Base-by-base conservation (phyloP, 1,140 invertebrate genomes). In the Philopotamus ludificatus region DNA sequence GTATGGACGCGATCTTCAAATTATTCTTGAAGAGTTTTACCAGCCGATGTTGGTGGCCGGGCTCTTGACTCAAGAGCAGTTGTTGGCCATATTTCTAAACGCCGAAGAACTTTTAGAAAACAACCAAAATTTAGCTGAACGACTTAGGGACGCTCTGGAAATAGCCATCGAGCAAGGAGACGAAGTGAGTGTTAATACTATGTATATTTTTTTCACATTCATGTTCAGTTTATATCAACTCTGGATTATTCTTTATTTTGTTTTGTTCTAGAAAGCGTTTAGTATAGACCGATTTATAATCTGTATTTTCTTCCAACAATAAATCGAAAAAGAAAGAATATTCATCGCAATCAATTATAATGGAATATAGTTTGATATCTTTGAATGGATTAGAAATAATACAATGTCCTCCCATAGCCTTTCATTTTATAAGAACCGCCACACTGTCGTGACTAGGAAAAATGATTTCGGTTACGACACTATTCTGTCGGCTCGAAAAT, bases 1-100 rank as follows among this genome's bases (percentile, higher is more conserved):
- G 74, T 98, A 97, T 74, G 93, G 93, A 1, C 82, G 93, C 68
- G 94, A 97, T 80, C 79, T 97, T 67, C 87, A 90, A 72, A 95
- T 97, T 45, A 91, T 97, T 62, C 78, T 93, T 44, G 93, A 97
- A 76, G 94, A 98, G 76, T 97, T 98, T 77, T 94, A 94, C 76
- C 87, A 90, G 72, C 95, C 94, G 0, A 95, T 97, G 89, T 80
- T 94, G 67, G 89, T 94, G 26, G 94, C 94, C 55, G 93, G 93
- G 57, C 77, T 92, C 44, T 79, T 92, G 3, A 91, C 87, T 18
- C 86, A 87, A 63, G 90, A 92, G 73, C 90, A 92, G 76, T 78
- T 97, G 44, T 89, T 89, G 57, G 87, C 90, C 39, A 94, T 98
- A 71, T 98, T 98, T 80, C 84, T 97, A 1, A 98, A 98, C 72